Conservation (phyloP, 2,113 vertebrate genomes). For the Eudorcas thomsonii region DNA sequence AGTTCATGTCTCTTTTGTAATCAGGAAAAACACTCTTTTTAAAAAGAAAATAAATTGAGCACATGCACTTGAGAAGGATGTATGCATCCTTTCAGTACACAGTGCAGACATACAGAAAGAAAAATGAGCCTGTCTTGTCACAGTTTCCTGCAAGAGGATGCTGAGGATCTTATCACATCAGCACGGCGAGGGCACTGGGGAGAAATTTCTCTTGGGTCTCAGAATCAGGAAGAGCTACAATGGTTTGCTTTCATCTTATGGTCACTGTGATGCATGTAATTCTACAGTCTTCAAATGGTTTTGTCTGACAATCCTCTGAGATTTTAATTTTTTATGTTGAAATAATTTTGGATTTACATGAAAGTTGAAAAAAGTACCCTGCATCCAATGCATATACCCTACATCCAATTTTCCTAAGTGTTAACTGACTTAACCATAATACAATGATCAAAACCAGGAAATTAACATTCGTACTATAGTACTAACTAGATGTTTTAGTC, state of each 20-base stretch:
- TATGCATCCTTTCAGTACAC: not conserved
- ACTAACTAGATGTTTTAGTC: not conserved
- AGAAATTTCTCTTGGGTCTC: not conserved
- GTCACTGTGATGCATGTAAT: slow-evolving; percentile 8
- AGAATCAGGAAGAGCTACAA: not conserved
- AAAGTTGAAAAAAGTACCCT: not conserved
- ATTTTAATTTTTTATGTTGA: not conserved
- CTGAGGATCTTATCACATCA: not conserved
- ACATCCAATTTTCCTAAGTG: not conserved
- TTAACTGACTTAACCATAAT: not conserved
- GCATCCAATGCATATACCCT: not conserved
- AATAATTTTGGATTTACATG: slow-evolving; percentile 10
- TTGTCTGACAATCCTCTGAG: not conserved
- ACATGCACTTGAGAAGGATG: not conserved
- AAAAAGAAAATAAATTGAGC: not conserved
- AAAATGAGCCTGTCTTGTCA: not conserved
- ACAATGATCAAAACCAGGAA: not conserved
- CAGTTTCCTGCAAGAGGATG: slow-evolving; percentile 6
- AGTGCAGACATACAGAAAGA: not conserved
- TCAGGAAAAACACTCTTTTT: not conserved
- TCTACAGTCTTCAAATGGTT: not conserved
- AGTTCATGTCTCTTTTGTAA: slow-evolving; percentile 22
- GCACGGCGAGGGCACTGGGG: not conserved
- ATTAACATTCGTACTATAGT: not conserved
- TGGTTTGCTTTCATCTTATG: slow-evolving; percentile 19